A percentile compares a stretch with the other conserved stretches of the same genome.
Conservation (phyloP, 1,140 invertebrate species). For the Scaptomyza pallida region DNA sequence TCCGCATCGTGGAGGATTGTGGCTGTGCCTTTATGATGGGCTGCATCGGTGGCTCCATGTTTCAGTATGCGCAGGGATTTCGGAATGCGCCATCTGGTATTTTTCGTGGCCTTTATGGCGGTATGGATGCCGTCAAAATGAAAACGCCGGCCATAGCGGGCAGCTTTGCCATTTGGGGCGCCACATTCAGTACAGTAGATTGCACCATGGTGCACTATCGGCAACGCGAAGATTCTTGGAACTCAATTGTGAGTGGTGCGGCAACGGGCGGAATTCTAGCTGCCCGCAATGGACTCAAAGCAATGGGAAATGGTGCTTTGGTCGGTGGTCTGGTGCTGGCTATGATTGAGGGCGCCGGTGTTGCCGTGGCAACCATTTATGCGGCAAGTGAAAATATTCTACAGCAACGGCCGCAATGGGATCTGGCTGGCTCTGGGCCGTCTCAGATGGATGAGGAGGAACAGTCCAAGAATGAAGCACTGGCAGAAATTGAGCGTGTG, state of each 20-base stretch:
- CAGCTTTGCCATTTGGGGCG: slow-evolving; percentile 68
- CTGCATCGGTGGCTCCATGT: slow-evolving; percentile 58
- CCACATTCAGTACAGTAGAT: slow-evolving; percentile 68
- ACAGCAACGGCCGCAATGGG: slow-evolving; percentile 50
- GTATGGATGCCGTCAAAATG: slow-evolving; percentile 62
- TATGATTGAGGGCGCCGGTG: slow-evolving; percentile 62
- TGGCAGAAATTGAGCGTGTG: slow-evolving; percentile 47
- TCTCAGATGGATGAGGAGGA: neutral
- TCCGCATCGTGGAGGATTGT: slow-evolving; percentile 69
- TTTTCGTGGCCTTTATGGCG: slow-evolving; percentile 56
- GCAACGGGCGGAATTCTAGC: slow-evolving; percentile 64
- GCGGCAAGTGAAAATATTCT: slow-evolving; percentile 16
- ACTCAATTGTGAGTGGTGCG: slow-evolving; percentile 67
- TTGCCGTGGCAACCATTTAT: slow-evolving; percentile 67
- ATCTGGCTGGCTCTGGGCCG: neutral
- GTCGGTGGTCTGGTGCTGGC: slow-evolving; percentile 66
- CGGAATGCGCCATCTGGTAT: slow-evolving; percentile 57
- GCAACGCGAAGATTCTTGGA: slow-evolving; percentile 65
- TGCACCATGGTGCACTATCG: slow-evolving; percentile 59
- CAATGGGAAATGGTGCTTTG: slow-evolving; percentile 68
- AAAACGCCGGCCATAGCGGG: slow-evolving; percentile 64
- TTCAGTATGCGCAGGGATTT: slow-evolving; percentile 63
- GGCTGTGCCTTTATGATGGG: slow-evolving; percentile 74
- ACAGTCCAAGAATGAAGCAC: neutral
- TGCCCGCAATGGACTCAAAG: slow-evolving; percentile 62